Percentiles rank a stretch among this genome's conserved stretches.
Evolutionary conservation across 1,140 invertebrate species (phyloP).

Genomic region (Drosophila busckii): DNA sequence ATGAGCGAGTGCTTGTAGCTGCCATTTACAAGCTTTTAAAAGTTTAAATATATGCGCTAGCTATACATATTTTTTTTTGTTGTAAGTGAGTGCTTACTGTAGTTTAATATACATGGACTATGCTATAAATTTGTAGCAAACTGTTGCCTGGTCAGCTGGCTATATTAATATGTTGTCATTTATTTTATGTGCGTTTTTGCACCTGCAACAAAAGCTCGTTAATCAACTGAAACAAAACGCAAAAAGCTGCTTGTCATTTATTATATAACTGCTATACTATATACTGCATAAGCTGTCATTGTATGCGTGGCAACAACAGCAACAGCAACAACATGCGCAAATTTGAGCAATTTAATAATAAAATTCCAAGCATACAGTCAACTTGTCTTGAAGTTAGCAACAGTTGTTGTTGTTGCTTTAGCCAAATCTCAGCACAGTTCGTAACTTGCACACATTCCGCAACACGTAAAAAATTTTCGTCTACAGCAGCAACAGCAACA

Average conservation of each 20-base stretch:
- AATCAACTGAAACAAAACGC: conserved; percentile 47
- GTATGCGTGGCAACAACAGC: neutral
- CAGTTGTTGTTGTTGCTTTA: neutral
- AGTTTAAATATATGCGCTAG: no score
- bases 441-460: conserved; percentile 57
- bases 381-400: conserved; percentile 12
- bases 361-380: conserved; percentile 25
- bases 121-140: no score
- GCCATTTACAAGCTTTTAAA: no score
- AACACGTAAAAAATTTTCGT: conserved; percentile 51
- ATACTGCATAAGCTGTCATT: conserved; percentile 12
- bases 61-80: no score
- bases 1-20: no score
- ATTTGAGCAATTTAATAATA: conserved; percentile 43
- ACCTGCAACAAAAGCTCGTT: conserved; percentile 39
- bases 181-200: neutral
- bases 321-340: conserved; percentile 24
- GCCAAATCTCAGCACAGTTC: conserved; percentile 37
- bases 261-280: conserved; percentile 38
- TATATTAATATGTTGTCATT: conserved; percentile 24
- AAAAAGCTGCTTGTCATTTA: conserved; percentile 45
- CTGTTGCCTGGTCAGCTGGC: no score
- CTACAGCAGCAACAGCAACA: conserved; percentile 5
- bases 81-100: no score
- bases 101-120: no score